Base-by-base conservation (phyloP, 2,797 vertebrate genomes). In the Phrynocephalus forsythii region DNA sequence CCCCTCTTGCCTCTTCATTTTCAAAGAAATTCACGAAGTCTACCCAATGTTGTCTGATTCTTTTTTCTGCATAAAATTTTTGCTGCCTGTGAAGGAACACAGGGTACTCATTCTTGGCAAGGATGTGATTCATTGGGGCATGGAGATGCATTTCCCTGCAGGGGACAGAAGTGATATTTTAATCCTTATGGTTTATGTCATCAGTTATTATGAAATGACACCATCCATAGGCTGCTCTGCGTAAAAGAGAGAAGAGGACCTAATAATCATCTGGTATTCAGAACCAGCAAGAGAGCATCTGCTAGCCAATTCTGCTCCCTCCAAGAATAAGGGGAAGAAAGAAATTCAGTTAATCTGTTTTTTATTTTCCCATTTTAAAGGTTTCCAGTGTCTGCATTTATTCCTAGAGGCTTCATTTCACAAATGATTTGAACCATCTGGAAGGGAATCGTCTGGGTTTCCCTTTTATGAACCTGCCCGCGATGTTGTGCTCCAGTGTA, bases 311-410 rank as follows among this genome's bases (percentile, higher is more conserved):
- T 15, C 88, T 38, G 38, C 67, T 86, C 88, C 90, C 87, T 92
- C 79, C 24, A 91, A 92, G 90, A 84, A 22, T 24, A 6, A 80
- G 24, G 16, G 16, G 8, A 50, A 91, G 91, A 87, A 15, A 90
- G 72, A 94, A 88, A 72, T 6, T 15, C 48, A 88, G 86, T 71
- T 80, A 92, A 94, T 95, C 93, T 96, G 94, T 0, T 94, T 95
- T 91, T 90, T 95, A 95, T 95, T 95, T 94, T 90, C 88, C 81
- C 22, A 88, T 95, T 94, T 93, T 93, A 93, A 94, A 95, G 86
- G 71, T 91, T 95, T 96, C 93, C 79, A 85, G 90, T 93, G 91
- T 94, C 88, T 94, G 90, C 94, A 94, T 93, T 93, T 91, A 94
- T 92, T 95, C 92, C 94, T 93, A 60, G 72, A 94, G 93, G 95